Percentiles rank a stretch among this genome's conserved stretches.
phyloP scores from a whole-genome alignment of 2,888 invertebrate species.

The Ametastegia equiseti region DNA sequence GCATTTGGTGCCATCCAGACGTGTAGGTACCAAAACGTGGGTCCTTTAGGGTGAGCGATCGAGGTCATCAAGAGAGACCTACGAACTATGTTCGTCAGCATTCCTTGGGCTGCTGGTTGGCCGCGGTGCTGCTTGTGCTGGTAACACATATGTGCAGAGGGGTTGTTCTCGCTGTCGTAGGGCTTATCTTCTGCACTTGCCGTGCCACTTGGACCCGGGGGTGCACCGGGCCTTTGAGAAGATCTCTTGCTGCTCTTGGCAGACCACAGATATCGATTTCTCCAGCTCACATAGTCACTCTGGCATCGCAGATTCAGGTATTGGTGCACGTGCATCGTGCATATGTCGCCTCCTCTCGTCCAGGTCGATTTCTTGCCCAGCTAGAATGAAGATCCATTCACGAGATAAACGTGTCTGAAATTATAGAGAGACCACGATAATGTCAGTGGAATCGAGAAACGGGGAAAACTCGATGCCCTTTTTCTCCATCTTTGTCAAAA shows the following conservation, averaged over 20 bases:
- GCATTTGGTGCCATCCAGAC: neutral
- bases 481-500: neutral
- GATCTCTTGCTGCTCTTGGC: constrained; percentile 35
- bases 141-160: neutral
- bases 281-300: neutral
- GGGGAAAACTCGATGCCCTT: neutral
- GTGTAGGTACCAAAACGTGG: neutral
- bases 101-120: too few species aligned
- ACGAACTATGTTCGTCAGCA: constrained; percentile 27
- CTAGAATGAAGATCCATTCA: neutral
- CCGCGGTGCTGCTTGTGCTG: too few species aligned
- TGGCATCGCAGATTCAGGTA: too few species aligned
- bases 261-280: constrained; percentile 37
- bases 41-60: constrained; percentile 12
- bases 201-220: constrained; percentile 15
- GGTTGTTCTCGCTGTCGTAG: neutral
- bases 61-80: constrained; percentile 13
- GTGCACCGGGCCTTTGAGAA: constrained; percentile 35
- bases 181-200: constrained; percentile 34
- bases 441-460: neutral
- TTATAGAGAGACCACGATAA: neutral
- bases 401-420: neutral
- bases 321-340: neutral
- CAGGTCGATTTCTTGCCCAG: neutral
- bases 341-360: neutral